phyloP scores from a whole-genome alignment of 2,888 invertebrate species.

The Metalampra italica region DNA sequence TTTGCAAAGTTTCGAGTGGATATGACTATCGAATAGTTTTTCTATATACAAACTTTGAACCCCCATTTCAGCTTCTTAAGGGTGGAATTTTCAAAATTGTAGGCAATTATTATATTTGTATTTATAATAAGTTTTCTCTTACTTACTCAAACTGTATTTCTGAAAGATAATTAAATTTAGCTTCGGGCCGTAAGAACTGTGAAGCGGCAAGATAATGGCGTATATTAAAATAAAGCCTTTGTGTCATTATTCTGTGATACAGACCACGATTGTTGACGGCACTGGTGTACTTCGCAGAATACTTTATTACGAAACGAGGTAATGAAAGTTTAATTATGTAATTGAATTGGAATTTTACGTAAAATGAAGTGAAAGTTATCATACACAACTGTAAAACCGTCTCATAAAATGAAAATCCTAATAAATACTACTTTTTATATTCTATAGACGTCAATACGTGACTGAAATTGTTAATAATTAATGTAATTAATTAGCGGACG shows the following conservation, averaged over 20 bases:
- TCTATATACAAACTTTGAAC: too few relatives aligned
- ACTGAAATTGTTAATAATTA: too few relatives aligned
- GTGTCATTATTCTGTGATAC: slow-evolving; percentile 54
- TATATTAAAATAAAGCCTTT: slow-evolving; percentile 64
- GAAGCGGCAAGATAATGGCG: slow-evolving; percentile 54
- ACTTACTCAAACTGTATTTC: too few relatives aligned
- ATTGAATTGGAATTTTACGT: too few relatives aligned
- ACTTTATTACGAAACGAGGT: slow-evolving; percentile 17
- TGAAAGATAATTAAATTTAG: slow-evolving; percentile 52
- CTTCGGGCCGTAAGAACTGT: slow-evolving; percentile 40
- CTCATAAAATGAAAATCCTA: background rate
- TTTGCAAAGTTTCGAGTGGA: too few relatives aligned
- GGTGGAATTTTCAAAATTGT: too few relatives aligned
- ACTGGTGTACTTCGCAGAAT: slow-evolving; percentile 21
- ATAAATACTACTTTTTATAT: too few relatives aligned
- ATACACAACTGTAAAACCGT: background rate
- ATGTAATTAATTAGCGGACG: too few relatives aligned
- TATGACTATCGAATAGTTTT: too few relatives aligned
- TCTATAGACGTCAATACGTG: too few relatives aligned
- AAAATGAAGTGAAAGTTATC: background rate
- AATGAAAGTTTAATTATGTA: background rate
- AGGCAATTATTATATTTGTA: too few relatives aligned
- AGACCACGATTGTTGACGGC: slow-evolving; percentile 15
- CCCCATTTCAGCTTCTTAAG: too few relatives aligned
- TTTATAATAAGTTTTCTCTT: background rate